Conservation (phyloP, 2,888 invertebrate species). For the Ariolimax columbianus region DNA sequence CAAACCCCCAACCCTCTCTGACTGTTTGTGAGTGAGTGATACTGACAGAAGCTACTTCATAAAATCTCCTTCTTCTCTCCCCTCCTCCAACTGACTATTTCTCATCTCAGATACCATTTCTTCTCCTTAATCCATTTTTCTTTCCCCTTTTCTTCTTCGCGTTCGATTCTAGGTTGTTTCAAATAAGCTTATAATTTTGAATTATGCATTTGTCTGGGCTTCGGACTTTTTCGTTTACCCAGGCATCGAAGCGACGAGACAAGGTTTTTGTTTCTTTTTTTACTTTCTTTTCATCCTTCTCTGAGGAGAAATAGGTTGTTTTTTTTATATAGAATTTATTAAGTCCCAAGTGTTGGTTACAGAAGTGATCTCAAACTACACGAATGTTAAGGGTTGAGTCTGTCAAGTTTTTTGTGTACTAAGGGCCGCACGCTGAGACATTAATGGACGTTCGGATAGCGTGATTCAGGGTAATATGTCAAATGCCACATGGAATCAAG, state of each 20-base stretch:
- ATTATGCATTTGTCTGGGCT: constrained; percentile 29
- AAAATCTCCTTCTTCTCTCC: not conserved
- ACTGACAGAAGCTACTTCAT: constrained; percentile 8
- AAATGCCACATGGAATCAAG: too few species aligned
- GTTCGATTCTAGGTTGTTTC: not conserved
- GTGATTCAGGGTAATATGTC: too few species aligned
- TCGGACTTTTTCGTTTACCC: not conserved
- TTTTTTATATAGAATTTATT: too few species aligned
- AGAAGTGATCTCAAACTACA: too few species aligned
- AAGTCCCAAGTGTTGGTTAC: too few species aligned
- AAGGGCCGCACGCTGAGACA: too few species aligned
- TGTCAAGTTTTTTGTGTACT: too few species aligned
- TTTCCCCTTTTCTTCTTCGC: not conserved
- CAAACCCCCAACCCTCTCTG: not conserved
- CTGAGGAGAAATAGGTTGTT: not conserved
- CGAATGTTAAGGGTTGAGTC: too few species aligned
- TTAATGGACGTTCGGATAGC: too few species aligned
- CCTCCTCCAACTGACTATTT: not conserved
- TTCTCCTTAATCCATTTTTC: not conserved
- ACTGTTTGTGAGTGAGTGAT: constrained; percentile 19
- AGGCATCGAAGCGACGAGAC: not conserved
- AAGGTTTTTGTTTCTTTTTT: not conserved
- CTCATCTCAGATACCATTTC: not conserved
- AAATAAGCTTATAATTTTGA: constrained; percentile 34
- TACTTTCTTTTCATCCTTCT: too few species aligned